phyloP scores from a whole-genome alignment of 1,140 invertebrate genomes.

The Batillaria attramentaria region DNA sequence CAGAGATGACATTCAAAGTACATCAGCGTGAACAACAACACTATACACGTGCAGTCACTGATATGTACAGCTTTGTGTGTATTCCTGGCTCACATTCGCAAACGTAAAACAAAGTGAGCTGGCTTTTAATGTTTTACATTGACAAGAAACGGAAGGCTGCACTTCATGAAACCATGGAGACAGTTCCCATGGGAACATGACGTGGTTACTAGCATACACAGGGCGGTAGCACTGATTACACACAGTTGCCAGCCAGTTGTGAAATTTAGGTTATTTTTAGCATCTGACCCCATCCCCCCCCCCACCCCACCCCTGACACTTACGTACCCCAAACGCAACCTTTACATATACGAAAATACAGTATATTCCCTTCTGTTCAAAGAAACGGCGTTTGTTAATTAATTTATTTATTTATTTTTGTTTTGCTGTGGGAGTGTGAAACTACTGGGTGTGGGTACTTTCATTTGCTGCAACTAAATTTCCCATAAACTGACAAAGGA shows the following conservation, averaged over 20 bases:
- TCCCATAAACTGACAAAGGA: no score
- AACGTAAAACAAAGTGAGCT: neutral
- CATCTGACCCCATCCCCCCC: no score
- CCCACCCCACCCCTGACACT: no score
- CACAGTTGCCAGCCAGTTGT: neutral
- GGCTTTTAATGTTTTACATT: neutral
- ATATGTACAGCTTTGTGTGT: conserved; percentile 1
- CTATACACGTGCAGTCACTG: conserved; percentile 7
- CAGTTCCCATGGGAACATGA: neutral
- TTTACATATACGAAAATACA: no score
- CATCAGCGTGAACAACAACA: neutral
- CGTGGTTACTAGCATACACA: neutral
- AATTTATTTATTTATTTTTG: no score
- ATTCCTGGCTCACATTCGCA: neutral
- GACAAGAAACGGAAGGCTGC: neutral
- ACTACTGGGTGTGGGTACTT: no score
- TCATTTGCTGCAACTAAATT: no score
- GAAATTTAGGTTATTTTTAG: no score
- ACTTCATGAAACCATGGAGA: neutral
- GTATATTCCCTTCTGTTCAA: no score
- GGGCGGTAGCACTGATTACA: neutral
- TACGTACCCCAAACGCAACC: no score
- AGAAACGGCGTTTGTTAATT: no score
- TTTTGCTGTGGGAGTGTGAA: no score
- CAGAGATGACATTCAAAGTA: conserved; percentile 12